These are phyloP conservation scores for Palloptera scutellata DNA, from an alignment of 2,888 invertebrate genomes.

Conservation along the genomic window DNA sequence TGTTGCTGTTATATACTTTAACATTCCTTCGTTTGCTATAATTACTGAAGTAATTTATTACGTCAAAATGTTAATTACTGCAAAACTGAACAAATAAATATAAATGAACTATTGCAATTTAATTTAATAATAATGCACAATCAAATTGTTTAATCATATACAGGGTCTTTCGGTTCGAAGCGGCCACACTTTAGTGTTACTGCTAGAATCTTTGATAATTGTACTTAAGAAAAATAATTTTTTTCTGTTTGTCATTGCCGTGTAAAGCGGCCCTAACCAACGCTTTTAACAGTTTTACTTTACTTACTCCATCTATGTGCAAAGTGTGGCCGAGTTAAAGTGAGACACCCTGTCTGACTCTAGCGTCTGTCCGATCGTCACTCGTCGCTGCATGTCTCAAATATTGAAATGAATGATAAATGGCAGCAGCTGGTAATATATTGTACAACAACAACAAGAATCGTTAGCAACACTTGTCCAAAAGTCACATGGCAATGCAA, in stretches of 20 bases:
- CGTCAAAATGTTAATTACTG: conserved; percentile 9
- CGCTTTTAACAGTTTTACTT: too few species aligned
- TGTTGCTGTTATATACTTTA: background rate
- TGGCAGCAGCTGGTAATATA: background rate
- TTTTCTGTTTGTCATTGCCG: too few species aligned
- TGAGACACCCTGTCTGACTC: too few species aligned
- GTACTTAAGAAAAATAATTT: too few species aligned
- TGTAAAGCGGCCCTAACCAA: too few species aligned
- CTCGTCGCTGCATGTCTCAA: too few species aligned
- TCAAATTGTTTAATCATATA: background rate
- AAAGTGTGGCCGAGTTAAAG: too few species aligned
- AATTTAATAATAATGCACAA: background rate
- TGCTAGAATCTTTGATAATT: too few species aligned
- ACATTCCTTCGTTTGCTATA: background rate
- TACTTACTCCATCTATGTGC: too few species aligned
- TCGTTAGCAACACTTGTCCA: background rate
- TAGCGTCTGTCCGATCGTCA: too few species aligned
- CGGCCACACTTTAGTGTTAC: too few species aligned
- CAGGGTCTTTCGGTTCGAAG: too few species aligned
- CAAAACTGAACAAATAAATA: background rate
- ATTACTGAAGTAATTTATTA: conserved; percentile 4
- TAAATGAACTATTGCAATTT: background rate
- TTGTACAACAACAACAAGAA: background rate
- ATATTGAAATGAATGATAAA: background rate
- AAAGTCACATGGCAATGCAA: background rate